These are phyloP conservation scores for Scolopax bukidnonensis DNA, from an alignment of 2,797 vertebrate genomes.

Conservation along the genomic window DNA sequence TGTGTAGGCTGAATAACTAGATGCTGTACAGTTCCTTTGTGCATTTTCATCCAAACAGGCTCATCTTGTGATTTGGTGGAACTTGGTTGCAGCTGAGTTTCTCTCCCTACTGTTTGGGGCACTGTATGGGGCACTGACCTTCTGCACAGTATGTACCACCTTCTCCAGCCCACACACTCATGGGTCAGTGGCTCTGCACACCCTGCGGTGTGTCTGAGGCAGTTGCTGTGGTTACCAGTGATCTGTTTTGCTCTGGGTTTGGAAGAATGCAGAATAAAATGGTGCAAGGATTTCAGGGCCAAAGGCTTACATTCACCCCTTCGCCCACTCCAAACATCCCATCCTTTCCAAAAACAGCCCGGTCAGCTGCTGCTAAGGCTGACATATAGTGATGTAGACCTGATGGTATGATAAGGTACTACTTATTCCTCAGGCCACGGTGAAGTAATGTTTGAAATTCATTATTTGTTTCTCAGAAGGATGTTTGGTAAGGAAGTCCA, in stretches of 20 bases:
- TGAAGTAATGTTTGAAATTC: slow-evolving; percentile 23
- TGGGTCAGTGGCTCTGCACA: background rate
- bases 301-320: background rate
- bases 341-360: background rate
- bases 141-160: background rate
- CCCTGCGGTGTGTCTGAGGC: background rate
- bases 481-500: background rate
- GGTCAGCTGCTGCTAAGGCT: background rate
- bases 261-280: background rate
- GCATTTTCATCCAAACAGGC: background rate
- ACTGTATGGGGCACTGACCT: background rate
- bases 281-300: background rate
- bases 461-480: background rate
- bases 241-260: background rate
- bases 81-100: background rate
- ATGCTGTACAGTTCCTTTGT: background rate
- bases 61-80: background rate
- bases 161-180: background rate
- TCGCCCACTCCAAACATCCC: background rate
- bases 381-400: background rate
- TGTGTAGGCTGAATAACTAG: background rate
- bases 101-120: background rate
- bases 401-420: background rate
- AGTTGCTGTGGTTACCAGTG: slow-evolving; percentile 1
- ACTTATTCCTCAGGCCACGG: background rate